Evolutionary conservation across 2,113 vertebrate species (phyloP), one percentile per base, ranked within the genome.

Genomic region (Phasianus colchicus): DNA sequence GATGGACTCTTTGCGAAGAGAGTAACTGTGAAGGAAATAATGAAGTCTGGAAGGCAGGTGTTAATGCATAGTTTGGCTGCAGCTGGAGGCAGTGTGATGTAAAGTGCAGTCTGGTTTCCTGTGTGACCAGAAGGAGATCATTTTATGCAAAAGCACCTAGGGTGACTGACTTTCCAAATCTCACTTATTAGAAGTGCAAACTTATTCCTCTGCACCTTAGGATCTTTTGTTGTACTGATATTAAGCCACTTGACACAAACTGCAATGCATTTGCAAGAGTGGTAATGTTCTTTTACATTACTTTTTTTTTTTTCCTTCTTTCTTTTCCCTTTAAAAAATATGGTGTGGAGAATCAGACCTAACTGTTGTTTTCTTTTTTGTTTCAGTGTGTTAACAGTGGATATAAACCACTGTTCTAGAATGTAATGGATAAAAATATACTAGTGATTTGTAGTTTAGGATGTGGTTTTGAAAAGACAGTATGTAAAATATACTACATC

Each of bases 101-200:
- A 83, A 61, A 96, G 76, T 36, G 16, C 66, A 87, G 55, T 72
- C 60, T 88, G 84, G 79, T 90, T 89, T 94, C 88, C 86, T 79
- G 67, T 71, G 78, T 75, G 77, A 60, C 48, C 43, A 76, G 94
- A 71, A 92, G 88, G 83, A 89, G 86, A 93, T 86, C n/a, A 55
- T 73, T 94, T 95, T 94, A 95, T 95, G 92, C 92, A 97, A 93
- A 93, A 95, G 57, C 89, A 94, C 63, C 74, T 76, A 92, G 76
- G 45, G 82, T 82, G 83, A 95, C 50, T 89, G 85, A 93, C 82
- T 83, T 81, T 95, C 88, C 65, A 79, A 91, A 90, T 95, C 82
- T 95, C 91, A 95, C 93, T 82, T 94, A 89, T 89, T 48, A 71
- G 66, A 96, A 96, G 81, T 90, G 89, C 72, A 90, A 92, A 86